Conservation (phyloP, 1,140 invertebrate genomes). For the Acyrthosiphon pisum region DNA sequence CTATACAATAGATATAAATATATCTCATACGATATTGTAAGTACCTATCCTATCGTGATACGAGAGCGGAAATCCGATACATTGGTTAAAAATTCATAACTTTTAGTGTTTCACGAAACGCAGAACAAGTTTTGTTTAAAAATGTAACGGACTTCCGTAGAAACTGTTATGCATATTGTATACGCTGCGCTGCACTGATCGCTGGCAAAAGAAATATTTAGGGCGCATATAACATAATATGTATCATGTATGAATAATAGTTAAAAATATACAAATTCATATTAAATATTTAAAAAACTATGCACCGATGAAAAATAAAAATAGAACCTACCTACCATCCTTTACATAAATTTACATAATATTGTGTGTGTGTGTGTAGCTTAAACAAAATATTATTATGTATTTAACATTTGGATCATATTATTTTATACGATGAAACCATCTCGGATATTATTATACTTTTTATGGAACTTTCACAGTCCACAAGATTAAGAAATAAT, state of each 20-base stretch:
- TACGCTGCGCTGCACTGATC: not conserved
- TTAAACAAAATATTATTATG: not conserved
- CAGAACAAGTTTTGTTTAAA: slow-evolving; percentile 8
- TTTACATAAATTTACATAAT: slow-evolving; percentile 6
- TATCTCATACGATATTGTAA: not conserved
- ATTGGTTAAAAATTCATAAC: not conserved
- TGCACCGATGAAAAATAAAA: not conserved
- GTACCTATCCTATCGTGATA: not conserved
- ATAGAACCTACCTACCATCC: not conserved
- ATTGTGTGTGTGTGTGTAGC: not conserved
- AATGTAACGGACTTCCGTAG: not conserved
- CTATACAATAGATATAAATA: not conserved
- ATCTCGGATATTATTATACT: not conserved
- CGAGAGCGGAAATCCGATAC: not conserved
- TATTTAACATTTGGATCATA: not conserved
- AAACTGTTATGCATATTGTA: not conserved
- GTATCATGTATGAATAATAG: not conserved
- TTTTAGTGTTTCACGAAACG: not conserved
- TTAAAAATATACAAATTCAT: not conserved
- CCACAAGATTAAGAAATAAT: not conserved
- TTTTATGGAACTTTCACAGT: not conserved
- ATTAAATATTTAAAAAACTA: not conserved
- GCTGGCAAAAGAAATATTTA: not conserved
- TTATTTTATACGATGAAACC: not conserved
- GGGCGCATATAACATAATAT: not conserved